Evolutionary conservation across 2,888 invertebrate genomes (phyloP).

Genomic region (Sinelater perroti): DNA sequence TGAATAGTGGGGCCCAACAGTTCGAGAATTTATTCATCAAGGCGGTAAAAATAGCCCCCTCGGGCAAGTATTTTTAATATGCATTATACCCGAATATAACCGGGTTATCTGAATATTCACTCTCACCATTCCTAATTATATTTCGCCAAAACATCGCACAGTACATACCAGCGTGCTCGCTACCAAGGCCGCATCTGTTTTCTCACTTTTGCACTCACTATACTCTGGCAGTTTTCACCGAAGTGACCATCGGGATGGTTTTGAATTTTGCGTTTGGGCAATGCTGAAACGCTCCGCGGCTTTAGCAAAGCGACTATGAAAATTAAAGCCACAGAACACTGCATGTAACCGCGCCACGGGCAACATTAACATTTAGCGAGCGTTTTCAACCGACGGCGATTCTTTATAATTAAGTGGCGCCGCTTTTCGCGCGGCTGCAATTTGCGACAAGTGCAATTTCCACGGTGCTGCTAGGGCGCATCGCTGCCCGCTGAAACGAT

Average conservation of each 20-base stretch:
- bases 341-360: constrained; percentile 1
- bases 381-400: constrained; percentile 11
- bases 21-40: constrained; percentile 34
- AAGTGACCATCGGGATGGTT: too few species aligned
- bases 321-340: background rate
- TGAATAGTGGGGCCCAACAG: constrained; percentile 22
- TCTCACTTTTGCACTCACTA: constrained; percentile 26
- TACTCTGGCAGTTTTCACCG: too few species aligned
- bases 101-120: constrained; percentile 25
- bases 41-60: constrained; percentile 29
- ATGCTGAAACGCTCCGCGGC: too few species aligned
- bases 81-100: constrained; percentile 30
- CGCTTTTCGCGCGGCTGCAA: constrained; percentile 6
- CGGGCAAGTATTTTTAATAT: constrained; percentile 23
- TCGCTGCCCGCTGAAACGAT: constrained; percentile 13
- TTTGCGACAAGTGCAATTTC: constrained; percentile 4
- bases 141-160: constrained; percentile 22
- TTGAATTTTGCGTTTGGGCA: too few species aligned
- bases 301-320: background rate
- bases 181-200: constrained; percentile 27
- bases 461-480: background rate
- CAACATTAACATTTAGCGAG: background rate
- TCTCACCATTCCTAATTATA: constrained; percentile 33
- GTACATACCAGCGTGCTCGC: constrained; percentile 26
- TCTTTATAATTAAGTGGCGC: constrained; percentile 13